phyloP scores from a whole-genome alignment of 2,888 invertebrate genomes.

The Pachycephus smyrnensis region DNA sequence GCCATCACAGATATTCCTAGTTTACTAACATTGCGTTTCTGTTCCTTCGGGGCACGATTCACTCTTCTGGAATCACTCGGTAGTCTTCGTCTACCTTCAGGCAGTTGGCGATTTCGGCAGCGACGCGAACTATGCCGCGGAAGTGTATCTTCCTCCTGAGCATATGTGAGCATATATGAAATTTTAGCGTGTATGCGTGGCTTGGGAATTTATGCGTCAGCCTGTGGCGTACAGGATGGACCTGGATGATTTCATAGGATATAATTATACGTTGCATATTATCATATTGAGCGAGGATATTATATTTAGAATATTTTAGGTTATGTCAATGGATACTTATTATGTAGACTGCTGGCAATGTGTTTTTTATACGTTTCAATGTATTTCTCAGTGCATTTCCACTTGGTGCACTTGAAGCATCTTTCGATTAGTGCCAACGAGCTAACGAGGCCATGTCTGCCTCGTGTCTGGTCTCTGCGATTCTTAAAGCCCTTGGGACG shows the following conservation, averaged over 20 bases:
- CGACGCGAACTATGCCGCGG: slow-evolving; percentile 28
- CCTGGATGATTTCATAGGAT: neutral
- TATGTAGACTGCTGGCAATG: neutral
- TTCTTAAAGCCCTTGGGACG: neutral
- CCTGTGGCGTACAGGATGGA: neutral
- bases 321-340: neutral
- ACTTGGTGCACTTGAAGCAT: neutral
- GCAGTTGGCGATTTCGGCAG: slow-evolving; percentile 46
- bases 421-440: slow-evolving; percentile 4
- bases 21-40: slow-evolving; percentile 37
- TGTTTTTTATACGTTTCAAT: neutral
- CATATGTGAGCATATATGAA: neutral
- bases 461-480: slow-evolving; percentile 4
- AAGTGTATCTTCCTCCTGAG: neutral
- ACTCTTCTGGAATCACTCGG: neutral
- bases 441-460: neutral
- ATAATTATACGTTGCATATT: neutral
- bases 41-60: neutral
- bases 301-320: neutral
- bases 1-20: slow-evolving; percentile 13
- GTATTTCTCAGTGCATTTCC: neutral
- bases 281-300: neutral
- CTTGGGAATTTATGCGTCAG: neutral
- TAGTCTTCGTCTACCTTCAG: slow-evolving; percentile 38
- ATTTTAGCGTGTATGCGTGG: neutral